These are phyloP conservation scores for Magallana angulata DNA, from an alignment of 1,140 invertebrate species.

Conservation along the genomic window DNA sequence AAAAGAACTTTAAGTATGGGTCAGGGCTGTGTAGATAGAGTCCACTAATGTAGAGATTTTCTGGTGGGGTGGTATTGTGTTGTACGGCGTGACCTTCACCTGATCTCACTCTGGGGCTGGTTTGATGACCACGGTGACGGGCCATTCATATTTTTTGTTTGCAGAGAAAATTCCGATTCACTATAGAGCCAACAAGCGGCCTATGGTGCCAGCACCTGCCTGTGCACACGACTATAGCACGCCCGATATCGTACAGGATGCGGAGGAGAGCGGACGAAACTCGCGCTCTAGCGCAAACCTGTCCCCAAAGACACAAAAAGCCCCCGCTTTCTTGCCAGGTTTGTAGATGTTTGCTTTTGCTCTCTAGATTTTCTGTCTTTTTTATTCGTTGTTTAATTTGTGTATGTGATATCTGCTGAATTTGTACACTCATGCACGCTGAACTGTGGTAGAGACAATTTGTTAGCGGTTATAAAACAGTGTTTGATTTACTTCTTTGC, in stretches of 20 bases:
- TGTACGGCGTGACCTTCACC: neutral
- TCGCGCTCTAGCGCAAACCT: constrained; percentile 64
- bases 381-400: constrained; percentile 23
- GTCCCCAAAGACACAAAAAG: constrained; percentile 70
- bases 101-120: neutral
- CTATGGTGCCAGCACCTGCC: constrained; percentile 63
- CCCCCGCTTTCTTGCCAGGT: constrained; percentile 73
- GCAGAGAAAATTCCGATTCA: constrained; percentile 75
- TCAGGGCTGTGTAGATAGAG: neutral
- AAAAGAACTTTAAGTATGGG: neutral
- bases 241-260: constrained; percentile 58
- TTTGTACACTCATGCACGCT: neutral
- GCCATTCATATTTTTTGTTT: constrained; percentile 55
- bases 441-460: neutral
- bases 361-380: constrained; percentile 35
- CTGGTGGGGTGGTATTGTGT: neutral
- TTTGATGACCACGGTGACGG: constrained; percentile 43
- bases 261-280: constrained; percentile 62
- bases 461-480: neutral
- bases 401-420: neutral
- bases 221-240: constrained; percentile 65
- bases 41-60: neutral
- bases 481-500: neutral
- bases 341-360: constrained; percentile 54
- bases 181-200: constrained; percentile 68